A percentile compares a stretch with the other conserved stretches of the same genome.
These are phyloP conservation scores for Mythimna loreyi DNA, from an alignment of 2,888 invertebrate species.

Conservation along the genomic window DNA sequence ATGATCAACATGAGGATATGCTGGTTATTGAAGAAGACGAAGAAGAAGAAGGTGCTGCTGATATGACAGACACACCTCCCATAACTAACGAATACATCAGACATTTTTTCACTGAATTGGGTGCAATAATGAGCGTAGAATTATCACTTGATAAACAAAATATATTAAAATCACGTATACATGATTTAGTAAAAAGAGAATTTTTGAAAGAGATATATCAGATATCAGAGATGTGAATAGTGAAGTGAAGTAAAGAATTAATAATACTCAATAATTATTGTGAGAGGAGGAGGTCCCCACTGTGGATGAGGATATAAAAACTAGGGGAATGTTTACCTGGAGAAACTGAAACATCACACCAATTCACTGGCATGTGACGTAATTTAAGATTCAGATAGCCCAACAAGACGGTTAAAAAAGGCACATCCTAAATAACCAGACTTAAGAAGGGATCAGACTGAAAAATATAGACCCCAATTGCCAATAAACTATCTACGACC, in stretches of 20 bases:
- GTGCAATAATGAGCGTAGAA: conserved; percentile 29
- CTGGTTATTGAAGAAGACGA: not conserved
- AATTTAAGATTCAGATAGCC: no score
- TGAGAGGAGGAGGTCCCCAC: no score
- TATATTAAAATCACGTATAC: conserved; percentile 22
- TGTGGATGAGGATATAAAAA: no score
- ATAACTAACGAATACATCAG: conserved; percentile 31
- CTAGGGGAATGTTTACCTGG: no score
- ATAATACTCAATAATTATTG: not conserved
- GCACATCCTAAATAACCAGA: no score
- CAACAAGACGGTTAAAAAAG: no score
- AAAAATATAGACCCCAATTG: no score
- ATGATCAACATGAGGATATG: not conserved
- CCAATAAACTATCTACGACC: no score
- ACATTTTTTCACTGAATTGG: conserved; percentile 35
- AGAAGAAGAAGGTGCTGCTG: not conserved
- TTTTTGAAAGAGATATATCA: not conserved
- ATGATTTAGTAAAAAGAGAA: conserved; percentile 12
- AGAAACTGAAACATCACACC: no score
- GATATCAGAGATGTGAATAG: not conserved
- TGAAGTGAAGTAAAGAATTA: not conserved
- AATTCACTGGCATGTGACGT: no score
- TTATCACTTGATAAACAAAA: conserved; percentile 25
- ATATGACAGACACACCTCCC: not conserved
- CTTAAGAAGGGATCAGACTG: no score